Base-by-base conservation (phyloP, 1,140 invertebrate species). In the Branchinecta lindahli region DNA sequence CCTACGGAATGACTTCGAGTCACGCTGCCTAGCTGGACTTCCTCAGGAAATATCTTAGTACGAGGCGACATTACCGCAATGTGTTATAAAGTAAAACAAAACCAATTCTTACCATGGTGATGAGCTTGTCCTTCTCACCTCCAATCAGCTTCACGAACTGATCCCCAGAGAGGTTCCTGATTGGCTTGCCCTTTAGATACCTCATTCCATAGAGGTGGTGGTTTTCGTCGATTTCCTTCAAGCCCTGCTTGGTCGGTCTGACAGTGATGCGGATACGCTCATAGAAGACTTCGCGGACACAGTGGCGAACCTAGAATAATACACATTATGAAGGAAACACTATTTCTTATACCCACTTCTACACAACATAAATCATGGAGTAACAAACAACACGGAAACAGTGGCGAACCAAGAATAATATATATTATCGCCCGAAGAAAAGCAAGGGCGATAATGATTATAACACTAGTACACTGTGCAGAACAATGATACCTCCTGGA, bases 111-210 rank as follows among this genome's bases (percentile, higher is more conserved):
- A 78, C 83, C 12, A 91, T 82, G 66, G 81, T 87, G 10, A 98
- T 76, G 20, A 96, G 78, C 72, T 91, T 90, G 77, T 96, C 93
- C 72, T 94, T 87, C 74, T 92, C 89, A 1, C 91, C 93, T 74
- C 92, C 87, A 0, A 82, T 76, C 21, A 96, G 77, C 75, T 91
- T 88, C 3, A 99, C 80, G 79, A 89, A 99, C 76, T 96, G 90
- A 74, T 98, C 96, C 1, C 88, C 88, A 7, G 85, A 84, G 8
- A 99, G 80, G 78, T 96, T 91, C 9, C 87, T 82, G 0, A 99
- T 91, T 0, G 95, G 95, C 78, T 99, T 99, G 75, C 93, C 89
- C 76, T 91, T 92, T 8, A 99, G 75, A 78, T 97, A 99, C 76
- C 98, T 98, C 83, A 96, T 86, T 7, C 84, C 84, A 78, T 76